These are phyloP conservation scores for Malaclemys terrapin DNA, from an alignment of 2,113 vertebrate genomes.

Conservation along the genomic window DNA sequence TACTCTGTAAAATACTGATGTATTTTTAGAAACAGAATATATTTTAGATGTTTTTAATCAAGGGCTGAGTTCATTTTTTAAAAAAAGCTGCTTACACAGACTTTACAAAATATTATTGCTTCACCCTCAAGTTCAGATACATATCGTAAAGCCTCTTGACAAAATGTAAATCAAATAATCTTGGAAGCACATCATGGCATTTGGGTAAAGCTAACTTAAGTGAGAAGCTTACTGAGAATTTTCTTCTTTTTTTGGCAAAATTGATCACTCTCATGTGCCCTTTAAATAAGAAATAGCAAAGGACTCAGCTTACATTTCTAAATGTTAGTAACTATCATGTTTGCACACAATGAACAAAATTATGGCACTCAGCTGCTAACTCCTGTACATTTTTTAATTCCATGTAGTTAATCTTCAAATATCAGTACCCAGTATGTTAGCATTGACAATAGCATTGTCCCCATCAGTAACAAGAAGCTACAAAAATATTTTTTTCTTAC, in stretches of 20 bases:
- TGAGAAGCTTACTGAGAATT: background rate
- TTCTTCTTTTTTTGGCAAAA: background rate
- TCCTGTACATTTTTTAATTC: background rate
- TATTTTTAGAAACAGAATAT: constrained; percentile 77
- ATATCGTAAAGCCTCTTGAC: constrained; percentile 26
- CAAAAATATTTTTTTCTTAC: background rate
- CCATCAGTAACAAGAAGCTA: constrained; percentile 7
- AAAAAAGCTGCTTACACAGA: constrained; percentile 13
- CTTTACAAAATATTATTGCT: constrained; percentile 38
- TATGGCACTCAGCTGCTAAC: background rate
- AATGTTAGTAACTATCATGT: background rate
- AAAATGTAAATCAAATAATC: background rate
- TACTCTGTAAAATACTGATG: constrained; percentile 82
- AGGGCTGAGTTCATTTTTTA: constrained; percentile 68
- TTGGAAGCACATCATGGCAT: background rate
- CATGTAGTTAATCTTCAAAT: background rate
- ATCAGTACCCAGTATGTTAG: background rate
- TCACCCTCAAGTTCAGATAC: constrained; percentile 52
- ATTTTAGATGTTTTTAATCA: constrained; percentile 76
- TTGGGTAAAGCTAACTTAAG: background rate
- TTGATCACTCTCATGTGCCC: constrained; percentile 30
- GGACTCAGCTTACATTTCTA: constrained; percentile 7
- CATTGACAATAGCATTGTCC: constrained; percentile 2
- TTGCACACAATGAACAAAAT: constrained; percentile 22
- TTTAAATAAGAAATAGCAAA: background rate